Evolutionary conservation across 2,888 invertebrate genomes (phyloP).

Genomic region (Cheilosia pagana): DNA sequence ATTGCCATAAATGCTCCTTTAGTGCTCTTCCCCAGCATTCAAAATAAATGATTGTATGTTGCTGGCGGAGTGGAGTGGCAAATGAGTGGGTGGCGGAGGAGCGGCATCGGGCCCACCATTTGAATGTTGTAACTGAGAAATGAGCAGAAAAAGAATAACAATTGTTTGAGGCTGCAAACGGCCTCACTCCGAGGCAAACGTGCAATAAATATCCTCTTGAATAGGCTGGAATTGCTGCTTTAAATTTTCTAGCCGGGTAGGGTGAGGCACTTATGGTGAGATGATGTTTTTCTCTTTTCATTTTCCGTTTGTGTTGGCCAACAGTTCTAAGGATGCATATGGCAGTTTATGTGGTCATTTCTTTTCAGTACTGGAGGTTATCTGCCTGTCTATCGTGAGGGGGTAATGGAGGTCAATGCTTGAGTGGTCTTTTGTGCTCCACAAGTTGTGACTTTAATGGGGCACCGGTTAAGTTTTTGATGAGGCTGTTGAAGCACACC

Average conservation of each 20-base stretch:
- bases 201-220: slow-evolving; percentile 74
- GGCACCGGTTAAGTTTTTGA: background rate
- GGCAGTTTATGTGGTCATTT: slow-evolving; percentile 59
- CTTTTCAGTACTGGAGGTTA: slow-evolving; percentile 50
- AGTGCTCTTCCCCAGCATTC: slow-evolving; percentile 62
- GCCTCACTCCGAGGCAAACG: slow-evolving; percentile 39
- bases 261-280: slow-evolving; percentile 23
- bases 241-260: slow-evolving; percentile 42
- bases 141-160: slow-evolving; percentile 23
- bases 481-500: background rate
- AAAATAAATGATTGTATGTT: slow-evolving; percentile 67
- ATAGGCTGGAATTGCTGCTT: slow-evolving; percentile 54
- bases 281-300: slow-evolving; percentile 44
- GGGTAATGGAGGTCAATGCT: slow-evolving; percentile 57
- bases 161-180: slow-evolving; percentile 43
- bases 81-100: slow-evolving; percentile 41
- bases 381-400: slow-evolving; percentile 31
- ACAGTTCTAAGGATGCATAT: slow-evolving; percentile 48
- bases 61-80: slow-evolving; percentile 61
- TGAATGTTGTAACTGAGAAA: slow-evolving; percentile 25
- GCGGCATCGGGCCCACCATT: slow-evolving; percentile 29
- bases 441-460: slow-evolving; percentile 5
- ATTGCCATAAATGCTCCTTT: slow-evolving; percentile 72
- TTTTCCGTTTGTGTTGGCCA: background rate
- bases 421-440: slow-evolving; percentile 54